phyloP scores from a whole-genome alignment of 2,797 vertebrate genomes.

The Cercopithecus neglectus region DNA sequence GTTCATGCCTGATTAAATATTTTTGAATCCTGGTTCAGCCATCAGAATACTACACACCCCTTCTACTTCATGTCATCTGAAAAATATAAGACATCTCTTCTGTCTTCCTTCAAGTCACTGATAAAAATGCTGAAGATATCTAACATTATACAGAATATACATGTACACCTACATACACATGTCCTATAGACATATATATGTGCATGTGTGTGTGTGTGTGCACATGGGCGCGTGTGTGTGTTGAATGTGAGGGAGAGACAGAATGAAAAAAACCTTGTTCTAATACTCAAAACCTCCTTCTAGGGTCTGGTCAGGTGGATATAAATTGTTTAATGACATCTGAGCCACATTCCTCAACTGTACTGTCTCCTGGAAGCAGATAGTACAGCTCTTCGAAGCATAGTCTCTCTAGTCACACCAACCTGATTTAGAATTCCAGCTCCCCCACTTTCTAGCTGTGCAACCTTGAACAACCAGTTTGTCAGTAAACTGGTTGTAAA shows the following conservation, averaged over 20 bases:
- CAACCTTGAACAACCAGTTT: neutral
- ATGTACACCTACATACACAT: neutral
- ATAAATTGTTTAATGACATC: neutral
- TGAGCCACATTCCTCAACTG: neutral
- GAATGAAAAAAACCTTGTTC: neutral
- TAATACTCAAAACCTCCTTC: neutral
- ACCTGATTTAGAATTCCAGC: neutral
- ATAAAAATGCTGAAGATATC: neutral
- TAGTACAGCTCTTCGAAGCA: neutral
- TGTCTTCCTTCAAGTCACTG: neutral
- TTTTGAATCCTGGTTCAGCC: neutral
- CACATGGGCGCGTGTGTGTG: accelerated
- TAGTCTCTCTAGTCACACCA: neutral
- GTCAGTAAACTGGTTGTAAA: neutral
- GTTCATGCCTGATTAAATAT: neutral
- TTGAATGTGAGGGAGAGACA: neutral
- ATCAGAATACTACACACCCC: neutral
- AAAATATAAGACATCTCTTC: neutral
- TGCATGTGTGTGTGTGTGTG: no score
- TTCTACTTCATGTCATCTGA: neutral
- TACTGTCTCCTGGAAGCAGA: no score
- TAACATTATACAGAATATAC: neutral
- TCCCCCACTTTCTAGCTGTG: neutral
- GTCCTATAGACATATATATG: neutral
- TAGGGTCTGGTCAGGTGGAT: neutral